phyloP scores from a whole-genome alignment of 2,888 invertebrate genomes.

The Amorpha juglandis region DNA sequence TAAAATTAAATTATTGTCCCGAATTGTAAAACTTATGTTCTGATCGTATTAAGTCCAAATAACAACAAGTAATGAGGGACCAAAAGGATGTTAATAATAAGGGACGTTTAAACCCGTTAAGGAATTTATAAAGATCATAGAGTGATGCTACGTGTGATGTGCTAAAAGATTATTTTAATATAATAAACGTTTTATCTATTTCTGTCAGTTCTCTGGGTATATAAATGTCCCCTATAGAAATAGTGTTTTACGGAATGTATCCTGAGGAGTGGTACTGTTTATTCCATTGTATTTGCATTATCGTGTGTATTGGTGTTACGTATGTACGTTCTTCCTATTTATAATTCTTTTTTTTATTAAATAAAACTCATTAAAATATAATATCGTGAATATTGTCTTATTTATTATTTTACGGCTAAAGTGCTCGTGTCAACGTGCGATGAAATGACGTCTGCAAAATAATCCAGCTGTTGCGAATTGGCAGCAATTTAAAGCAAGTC shows the following conservation, averaged over 20 bases:
- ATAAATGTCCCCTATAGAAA: constrained; percentile 28
- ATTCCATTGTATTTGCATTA: constrained; percentile 72
- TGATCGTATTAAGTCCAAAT: constrained; percentile 28
- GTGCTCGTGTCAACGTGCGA: too few species aligned
- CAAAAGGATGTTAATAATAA: constrained; percentile 40
- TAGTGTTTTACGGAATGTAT: constrained; percentile 49
- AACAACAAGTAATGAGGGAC: constrained; percentile 42
- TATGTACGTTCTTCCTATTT: constrained; percentile 66
- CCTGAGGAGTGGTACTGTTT: constrained; percentile 56
- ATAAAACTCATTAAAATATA: constrained; percentile 53
- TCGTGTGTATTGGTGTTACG: constrained; percentile 67
- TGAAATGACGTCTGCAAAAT: too few species aligned
- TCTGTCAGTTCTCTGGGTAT: constrained; percentile 24
- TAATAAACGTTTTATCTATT: neutral
- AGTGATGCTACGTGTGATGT: constrained; percentile 19
- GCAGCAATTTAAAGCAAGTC: too few species aligned
- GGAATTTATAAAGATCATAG: constrained; percentile 17
- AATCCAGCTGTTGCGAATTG: too few species aligned
- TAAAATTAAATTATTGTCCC: constrained; percentile 16
- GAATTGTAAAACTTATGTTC: constrained; percentile 16
- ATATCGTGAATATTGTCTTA: constrained; percentile 26
- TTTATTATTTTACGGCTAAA: neutral
- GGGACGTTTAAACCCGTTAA: constrained; percentile 29
- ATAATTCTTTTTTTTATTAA: constrained; percentile 60
- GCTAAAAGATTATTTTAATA: constrained; percentile 3